These are phyloP conservation scores for Phyllotis vaccarum DNA, from an alignment of 2,797 vertebrate genomes.

Conservation along the genomic window DNA sequence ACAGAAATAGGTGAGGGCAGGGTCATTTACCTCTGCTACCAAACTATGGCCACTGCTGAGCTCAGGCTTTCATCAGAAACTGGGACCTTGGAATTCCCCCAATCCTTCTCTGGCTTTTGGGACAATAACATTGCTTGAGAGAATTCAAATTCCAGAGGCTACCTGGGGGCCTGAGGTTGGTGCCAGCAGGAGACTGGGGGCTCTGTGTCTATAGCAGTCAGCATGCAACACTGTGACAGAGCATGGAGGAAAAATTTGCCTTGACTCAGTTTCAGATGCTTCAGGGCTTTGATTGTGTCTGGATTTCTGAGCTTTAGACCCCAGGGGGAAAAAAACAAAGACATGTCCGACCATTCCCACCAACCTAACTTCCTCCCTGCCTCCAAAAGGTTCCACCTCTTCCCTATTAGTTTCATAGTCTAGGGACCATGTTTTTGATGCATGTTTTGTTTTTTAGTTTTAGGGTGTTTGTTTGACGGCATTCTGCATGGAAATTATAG, in stretches of 20 bases:
- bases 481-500: not conserved
- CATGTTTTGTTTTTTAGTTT: not conserved
- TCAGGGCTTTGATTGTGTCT: too few species aligned
- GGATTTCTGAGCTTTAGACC: not conserved
- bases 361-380: not conserved
- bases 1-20: not conserved
- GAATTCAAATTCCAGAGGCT: not conserved
- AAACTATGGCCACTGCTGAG: too few species aligned
- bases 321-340: not conserved
- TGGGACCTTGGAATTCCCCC: not conserved
- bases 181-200: not conserved
- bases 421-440: too few species aligned
- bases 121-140: not conserved
- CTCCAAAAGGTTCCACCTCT: not conserved
- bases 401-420: not conserved
- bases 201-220: not conserved
- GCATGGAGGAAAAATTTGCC: not conserved
- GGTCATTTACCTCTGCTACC: rapidly evolving
- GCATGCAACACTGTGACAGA: not conserved
- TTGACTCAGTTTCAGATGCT: not conserved
- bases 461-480: not conserved
- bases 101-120: not conserved
- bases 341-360: too few species aligned
- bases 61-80: not conserved
- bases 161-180: not conserved